A percentile compares a stretch with the other conserved stretches of the same genome.
phyloP scores from a whole-genome alignment of 1,140 invertebrate species.

The Centruroides sculpturatus region DNA sequence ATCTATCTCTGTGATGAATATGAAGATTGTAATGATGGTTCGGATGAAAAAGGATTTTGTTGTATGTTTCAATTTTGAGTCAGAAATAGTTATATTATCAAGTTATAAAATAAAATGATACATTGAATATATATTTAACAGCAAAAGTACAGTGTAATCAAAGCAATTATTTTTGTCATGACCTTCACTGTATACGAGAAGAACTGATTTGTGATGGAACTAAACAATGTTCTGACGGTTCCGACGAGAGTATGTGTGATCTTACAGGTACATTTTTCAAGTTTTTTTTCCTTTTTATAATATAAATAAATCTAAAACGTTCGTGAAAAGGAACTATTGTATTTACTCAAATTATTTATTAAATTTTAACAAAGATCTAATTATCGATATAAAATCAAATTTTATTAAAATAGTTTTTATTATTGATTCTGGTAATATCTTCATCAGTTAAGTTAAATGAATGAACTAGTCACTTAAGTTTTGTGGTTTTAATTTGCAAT shows the following conservation, averaged over 20 bases:
- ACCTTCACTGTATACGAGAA: slow-evolving; percentile 9
- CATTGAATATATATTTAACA: slow-evolving; percentile 1
- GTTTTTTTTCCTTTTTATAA: too few relatives aligned
- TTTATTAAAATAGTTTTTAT: too few relatives aligned
- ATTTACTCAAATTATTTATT: too few relatives aligned
- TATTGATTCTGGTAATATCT: too few relatives aligned
- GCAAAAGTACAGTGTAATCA: slow-evolving; percentile 4
- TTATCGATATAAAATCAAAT: too few relatives aligned
- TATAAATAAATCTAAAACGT: too few relatives aligned
- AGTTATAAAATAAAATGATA: not conserved
- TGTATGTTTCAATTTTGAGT: slow-evolving; percentile 14
- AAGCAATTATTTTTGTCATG: slow-evolving; percentile 12
- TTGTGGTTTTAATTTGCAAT: too few relatives aligned
- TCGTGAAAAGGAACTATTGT: too few relatives aligned
- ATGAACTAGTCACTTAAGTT: too few relatives aligned
- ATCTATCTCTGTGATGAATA: slow-evolving; percentile 35
- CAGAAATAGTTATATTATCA: not conserved
- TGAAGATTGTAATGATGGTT: slow-evolving; percentile 30
- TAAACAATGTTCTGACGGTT: slow-evolving; percentile 16
- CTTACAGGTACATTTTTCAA: not conserved
- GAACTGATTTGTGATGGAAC: slow-evolving; percentile 14
- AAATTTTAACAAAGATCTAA: too few relatives aligned
- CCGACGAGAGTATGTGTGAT: slow-evolving; percentile 15
- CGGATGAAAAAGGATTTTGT: slow-evolving; percentile 34
- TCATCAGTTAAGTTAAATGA: too few relatives aligned